Evolutionary conservation across 2,888 invertebrate species (phyloP).

Genomic region (Drosophila recens): DNA sequence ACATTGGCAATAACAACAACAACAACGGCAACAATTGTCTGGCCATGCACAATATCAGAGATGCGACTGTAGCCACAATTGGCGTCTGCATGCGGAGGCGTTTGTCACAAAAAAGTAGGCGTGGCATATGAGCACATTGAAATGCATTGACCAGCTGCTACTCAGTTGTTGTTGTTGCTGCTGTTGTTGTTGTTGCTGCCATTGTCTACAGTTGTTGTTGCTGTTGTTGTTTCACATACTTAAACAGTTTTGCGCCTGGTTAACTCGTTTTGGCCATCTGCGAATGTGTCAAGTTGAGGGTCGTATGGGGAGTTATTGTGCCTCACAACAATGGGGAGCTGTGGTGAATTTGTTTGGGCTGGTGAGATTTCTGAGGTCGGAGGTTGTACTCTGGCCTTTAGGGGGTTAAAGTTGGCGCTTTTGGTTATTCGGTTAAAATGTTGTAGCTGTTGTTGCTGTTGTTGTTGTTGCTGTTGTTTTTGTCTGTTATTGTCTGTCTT

Average conservation of each 20-base stretch:
- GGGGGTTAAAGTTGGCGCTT: slow-evolving; percentile 7
- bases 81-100: background rate
- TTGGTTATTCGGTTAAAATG: background rate
- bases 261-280: slow-evolving; percentile 60
- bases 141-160: slow-evolving; percentile 66
- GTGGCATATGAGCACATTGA: slow-evolving; percentile 41
- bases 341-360: background rate
- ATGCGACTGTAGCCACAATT: no score
- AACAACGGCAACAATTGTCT: slow-evolving; percentile 1
- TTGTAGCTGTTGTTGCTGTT: slow-evolving; percentile 13
- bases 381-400: background rate
- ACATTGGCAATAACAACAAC: background rate
- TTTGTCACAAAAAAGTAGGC: slow-evolving; percentile 4
- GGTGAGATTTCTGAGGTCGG: background rate
- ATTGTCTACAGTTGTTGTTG: slow-evolving; percentile 14
- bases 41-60: slow-evolving; percentile 7
- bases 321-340: no score
- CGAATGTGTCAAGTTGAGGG: slow-evolving; percentile 33
- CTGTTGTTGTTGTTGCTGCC: background rate
- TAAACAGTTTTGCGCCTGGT: slow-evolving; percentile 75
- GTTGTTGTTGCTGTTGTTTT: slow-evolving; percentile 1
- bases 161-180: slow-evolving; percentile 20
- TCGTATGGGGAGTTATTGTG: slow-evolving; percentile 3
- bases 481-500: slow-evolving; percentile 25
- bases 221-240: slow-evolving; percentile 58